These are phyloP conservation scores for Doris montereyensis DNA, from an alignment of 2,888 invertebrate genomes.

Conservation along the genomic window DNA sequence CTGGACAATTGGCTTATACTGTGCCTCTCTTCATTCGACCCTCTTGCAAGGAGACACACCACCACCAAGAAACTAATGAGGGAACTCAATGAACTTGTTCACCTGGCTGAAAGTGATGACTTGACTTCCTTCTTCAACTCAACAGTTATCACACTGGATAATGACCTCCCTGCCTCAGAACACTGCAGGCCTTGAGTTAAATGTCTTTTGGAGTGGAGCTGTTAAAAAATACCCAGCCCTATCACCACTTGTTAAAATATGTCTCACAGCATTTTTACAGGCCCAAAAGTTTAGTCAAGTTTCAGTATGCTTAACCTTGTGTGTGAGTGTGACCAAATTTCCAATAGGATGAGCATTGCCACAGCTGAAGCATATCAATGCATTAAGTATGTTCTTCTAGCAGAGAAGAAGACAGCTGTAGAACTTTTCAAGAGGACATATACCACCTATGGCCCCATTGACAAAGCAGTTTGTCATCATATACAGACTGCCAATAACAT, in stretches of 20 bases:
- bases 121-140: too few species aligned
- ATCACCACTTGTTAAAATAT: neutral
- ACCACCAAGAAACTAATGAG: too few species aligned
- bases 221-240: neutral
- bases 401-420: neutral
- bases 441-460: neutral
- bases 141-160: neutral
- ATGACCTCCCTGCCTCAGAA: neutral
- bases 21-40: too few species aligned
- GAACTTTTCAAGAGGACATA: neutral
- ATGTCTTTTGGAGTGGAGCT: neutral
- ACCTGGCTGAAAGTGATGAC: too few species aligned
- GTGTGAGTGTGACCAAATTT: too few species aligned
- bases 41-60: too few species aligned
- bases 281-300: constrained; percentile 7
- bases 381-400: neutral
- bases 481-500: too few species aligned
- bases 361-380: neutral
- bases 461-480: too few species aligned
- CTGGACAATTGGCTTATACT: too few species aligned
- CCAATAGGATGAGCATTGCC: neutral
- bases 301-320: neutral
- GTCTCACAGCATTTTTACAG: constrained; percentile 10
- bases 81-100: too few species aligned
- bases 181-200: neutral